Base-by-base conservation (phyloP, 2,888 invertebrate species). In the Leistus spinibarbis region DNA sequence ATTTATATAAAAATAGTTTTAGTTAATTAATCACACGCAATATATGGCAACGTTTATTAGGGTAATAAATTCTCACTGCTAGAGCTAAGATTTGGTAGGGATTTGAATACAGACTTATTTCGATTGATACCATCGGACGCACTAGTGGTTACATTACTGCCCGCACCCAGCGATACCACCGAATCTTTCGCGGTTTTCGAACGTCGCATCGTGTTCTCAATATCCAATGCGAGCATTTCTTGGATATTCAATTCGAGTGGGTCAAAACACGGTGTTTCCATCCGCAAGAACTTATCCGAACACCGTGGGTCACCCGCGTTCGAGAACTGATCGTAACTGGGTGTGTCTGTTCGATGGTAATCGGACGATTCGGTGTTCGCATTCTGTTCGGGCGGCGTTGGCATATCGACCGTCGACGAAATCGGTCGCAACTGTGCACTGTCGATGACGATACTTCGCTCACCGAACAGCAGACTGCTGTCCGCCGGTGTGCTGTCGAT, bases 31-130 rank as follows among this genome's bases (percentile, higher is more conserved):
- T 73, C 66, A 76, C 70, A 60, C 76, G 69, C 67, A 63, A 54
- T 65, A 40, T 40, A 68, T 82, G 73, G 73, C 73, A 73, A 67
- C 73, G 66, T 74, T 71, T 10, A 62, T 87, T 83, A 83, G 82
- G 88, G 88, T 80, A 91, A 87, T 81, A 90, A 87, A 82, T 88
- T 89, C 84, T 91, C 91, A 84, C 89, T 90, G 84, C 90, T 90
- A 81, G 91, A 90, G 85, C 90, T 91, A 86, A 92, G 87, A 87
- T 92, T 92, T 85, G 92, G 92, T 87, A 92, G 88, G 81, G 89
- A 89, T 83, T 89, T 89, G 81, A 89, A 89, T 79, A 88, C 87
- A 80, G 82, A 82, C 80, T 84, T 84, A 74, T 79, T 78, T 68
- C 81, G 81, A 66, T 82, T 82, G 65, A 82, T 80, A 69, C 80